These are phyloP conservation scores for Salmo trutta DNA, from an alignment of 2,797 vertebrate genomes.

Conservation along the genomic window DNA sequence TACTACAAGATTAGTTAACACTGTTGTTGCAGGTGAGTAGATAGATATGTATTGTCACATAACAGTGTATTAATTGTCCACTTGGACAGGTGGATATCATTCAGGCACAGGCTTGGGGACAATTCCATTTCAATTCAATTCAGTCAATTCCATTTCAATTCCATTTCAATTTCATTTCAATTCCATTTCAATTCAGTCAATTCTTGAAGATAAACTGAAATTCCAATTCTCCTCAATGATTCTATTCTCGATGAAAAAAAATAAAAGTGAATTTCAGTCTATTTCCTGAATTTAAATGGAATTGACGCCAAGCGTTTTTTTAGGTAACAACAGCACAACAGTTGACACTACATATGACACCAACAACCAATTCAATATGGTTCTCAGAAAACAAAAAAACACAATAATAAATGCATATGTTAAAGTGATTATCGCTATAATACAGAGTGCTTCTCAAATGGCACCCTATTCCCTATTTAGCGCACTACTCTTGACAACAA, in stretches of 20 bases:
- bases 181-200: too few relatives aligned
- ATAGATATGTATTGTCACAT: neutral
- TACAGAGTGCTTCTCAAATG: neutral
- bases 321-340: slow-evolving; percentile 18
- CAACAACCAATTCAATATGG: neutral
- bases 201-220: too few relatives aligned
- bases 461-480: neutral
- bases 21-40: neutral
- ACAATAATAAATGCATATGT: neutral
- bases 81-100: neutral
- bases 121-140: too few relatives aligned
- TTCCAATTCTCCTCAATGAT: neutral
- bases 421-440: slow-evolving; percentile 18
- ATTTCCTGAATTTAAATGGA: too few relatives aligned
- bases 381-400: neutral
- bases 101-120: slow-evolving; percentile 3
- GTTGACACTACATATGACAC: neutral
- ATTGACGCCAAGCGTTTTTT: neutral
- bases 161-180: too few relatives aligned
- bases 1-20: neutral
- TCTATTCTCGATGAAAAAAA: too few relatives aligned
- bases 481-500: too few relatives aligned
- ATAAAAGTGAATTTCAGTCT: too few relatives aligned
- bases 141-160: too few relatives aligned
- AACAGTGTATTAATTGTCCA: neutral